Evolutionary conservation across 2,797 vertebrate genomes (phyloP), one percentile per base, ranked within the genome.

Genomic region (Tolypeutes matacus): DNA sequence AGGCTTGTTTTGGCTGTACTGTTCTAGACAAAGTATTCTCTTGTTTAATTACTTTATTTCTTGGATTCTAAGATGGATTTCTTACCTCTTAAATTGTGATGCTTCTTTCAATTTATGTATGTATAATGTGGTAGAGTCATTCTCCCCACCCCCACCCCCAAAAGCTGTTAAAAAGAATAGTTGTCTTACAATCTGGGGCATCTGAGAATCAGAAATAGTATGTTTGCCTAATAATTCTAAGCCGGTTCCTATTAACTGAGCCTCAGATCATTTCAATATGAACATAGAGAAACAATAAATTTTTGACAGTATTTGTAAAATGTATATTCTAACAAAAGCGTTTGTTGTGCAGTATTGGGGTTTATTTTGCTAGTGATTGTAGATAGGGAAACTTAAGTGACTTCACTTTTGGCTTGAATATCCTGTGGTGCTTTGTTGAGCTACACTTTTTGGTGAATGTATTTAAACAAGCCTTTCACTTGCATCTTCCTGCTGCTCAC

Each of bases 211-310:
- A 88, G 56, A 91, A 65, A 84, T 12, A 67, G 36, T 89, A 3
- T 58, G 78, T 72, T 90, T 96, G 69, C 18, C 53, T 42, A 95
- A 46, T 89, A 91, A 93, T 42, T 91, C 72, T 80, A 69, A 84
- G 29, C 42, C 89, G 51, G 85, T 94, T 95, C 51, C 51, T 80
- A 3, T 87, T 62, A 89, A 78, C 62, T 65, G 56, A 95, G 36
- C 85, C 60, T 89, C 64, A 93, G 27, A 56, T 96, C 31, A 94
- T 95, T 96, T 78, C 76, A 92, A 0, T 56, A n/a, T 58, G 92
- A 88, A 89, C 27, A 9, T 20, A 72, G 31, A 89, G 69, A 60
- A 86, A 72, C 53, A 85, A 42, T 90, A 93, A 73, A 76, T 60
- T 76, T 94, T 86, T 93, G 90, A 73, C 81, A 65, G 25, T 58